Evolutionary conservation across 1,140 invertebrate species (phyloP).

Genomic region (Drosophila repletoides): DNA sequence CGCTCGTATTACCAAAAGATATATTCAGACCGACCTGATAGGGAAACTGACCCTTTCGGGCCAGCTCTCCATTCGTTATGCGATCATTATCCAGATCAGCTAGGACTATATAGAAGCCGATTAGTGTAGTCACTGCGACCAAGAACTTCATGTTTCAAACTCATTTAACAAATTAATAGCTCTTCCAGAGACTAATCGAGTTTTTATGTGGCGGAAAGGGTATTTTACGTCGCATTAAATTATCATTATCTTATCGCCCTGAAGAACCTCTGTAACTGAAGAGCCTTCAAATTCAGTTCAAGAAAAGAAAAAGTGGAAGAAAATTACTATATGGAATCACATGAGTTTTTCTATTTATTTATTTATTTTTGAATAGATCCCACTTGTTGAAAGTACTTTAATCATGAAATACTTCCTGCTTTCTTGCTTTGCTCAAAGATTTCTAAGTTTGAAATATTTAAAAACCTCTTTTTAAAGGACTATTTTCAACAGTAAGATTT

Average conservation of each 20-base stretch:
- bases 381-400: no score
- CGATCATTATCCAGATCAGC: background rate
- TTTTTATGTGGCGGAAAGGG: background rate
- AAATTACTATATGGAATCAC: no score
- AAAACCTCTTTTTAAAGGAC: no score
- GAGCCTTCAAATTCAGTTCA: no score
- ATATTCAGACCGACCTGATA: constrained; percentile 67
- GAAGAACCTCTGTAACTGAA: background rate
- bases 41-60: constrained; percentile 49
- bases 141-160: constrained; percentile 1
- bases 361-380: no score
- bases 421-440: no score
- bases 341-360: no score
- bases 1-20: constrained; percentile 35
- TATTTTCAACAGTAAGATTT: no score
- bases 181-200: no score
- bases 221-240: constrained; percentile 1
- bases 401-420: no score
- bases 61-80: constrained; percentile 57
- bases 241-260: background rate
- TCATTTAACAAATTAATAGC: constrained; percentile 2
- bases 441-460: no score
- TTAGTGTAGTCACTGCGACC: background rate
- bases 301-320: no score
- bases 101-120: background rate